Conservation (phyloP, 2,113 vertebrate genomes). For the Porphyrio hochstetteri region DNA sequence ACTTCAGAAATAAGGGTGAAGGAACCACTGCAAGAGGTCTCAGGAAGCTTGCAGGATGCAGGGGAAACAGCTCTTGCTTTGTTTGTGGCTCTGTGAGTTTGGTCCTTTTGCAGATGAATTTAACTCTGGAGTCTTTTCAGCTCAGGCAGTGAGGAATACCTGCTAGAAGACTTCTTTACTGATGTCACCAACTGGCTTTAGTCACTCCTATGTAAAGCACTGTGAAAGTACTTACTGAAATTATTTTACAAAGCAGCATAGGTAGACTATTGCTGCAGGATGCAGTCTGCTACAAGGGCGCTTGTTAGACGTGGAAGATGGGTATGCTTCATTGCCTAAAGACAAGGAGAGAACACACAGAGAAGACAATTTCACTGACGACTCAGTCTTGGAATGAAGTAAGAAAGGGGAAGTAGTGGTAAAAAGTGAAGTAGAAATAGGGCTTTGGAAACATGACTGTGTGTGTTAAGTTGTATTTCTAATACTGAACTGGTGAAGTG, state of each 20-base stretch:
- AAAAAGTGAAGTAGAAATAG: background rate
- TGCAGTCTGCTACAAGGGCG: background rate
- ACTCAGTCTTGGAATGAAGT: background rate
- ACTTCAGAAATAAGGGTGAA: background rate
- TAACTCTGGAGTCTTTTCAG: background rate
- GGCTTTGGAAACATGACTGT: background rate
- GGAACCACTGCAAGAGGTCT: background rate
- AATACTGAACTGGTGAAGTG: background rate
- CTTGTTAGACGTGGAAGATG: background rate
- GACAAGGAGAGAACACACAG: background rate
- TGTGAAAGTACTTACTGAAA: background rate
- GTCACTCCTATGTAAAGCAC: background rate
- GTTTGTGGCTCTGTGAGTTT: background rate
- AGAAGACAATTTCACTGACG: background rate
- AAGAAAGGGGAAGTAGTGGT: background rate
- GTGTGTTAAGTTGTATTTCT: background rate
- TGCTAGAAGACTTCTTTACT: background rate
- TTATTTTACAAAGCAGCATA: background rate
- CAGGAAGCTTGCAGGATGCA: background rate
- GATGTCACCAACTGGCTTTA: background rate
- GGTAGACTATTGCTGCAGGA: background rate
- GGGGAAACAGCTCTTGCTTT: background rate
- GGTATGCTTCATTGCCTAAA: background rate
- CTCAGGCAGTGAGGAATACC: background rate
- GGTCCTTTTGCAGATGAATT: background rate